Evolutionary conservation across 1,140 invertebrate genomes (phyloP).

Genomic region (Cepaea nemoralis): DNA sequence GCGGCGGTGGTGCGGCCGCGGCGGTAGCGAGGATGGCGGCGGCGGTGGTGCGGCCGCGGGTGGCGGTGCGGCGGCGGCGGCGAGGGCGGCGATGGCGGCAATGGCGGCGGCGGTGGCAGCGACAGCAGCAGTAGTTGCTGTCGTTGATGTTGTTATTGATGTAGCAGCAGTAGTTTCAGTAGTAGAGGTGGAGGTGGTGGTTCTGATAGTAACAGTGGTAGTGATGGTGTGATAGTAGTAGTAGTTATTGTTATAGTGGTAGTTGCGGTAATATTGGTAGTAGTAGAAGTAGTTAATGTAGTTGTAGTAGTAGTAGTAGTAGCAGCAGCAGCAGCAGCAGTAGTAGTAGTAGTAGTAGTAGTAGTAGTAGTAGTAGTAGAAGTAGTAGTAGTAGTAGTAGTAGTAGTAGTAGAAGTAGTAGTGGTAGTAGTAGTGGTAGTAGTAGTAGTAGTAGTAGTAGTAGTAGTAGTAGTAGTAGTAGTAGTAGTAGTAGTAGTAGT

Average conservation of each 20-base stretch:
- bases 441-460: slow-evolving; percentile 23
- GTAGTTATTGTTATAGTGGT: slow-evolving; percentile 6
- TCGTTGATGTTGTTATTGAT: not conserved
- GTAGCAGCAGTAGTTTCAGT: slow-evolving; percentile 6
- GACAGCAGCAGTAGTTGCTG: no score
- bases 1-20: no score
- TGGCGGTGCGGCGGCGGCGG: no score
- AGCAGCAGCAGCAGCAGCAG: slow-evolving; percentile 7
- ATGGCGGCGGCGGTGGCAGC: no score
- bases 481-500: slow-evolving; percentile 23
- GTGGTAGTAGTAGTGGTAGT: slow-evolving; percentile 20
- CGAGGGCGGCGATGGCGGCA: no score
- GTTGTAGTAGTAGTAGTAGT: slow-evolving; percentile 26
- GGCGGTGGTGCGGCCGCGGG: no score
- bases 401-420: slow-evolving; percentile 7
- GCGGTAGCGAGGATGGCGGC: no score
- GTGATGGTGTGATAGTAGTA: not conserved
- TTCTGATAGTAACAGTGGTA: no score
- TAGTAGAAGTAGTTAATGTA: no score
- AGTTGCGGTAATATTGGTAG: no score
- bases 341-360: slow-evolving; percentile 26
- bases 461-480: slow-evolving; percentile 26
- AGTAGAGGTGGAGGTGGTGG: no score
- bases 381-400: slow-evolving; percentile 24
- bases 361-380: slow-evolving; percentile 23